A percentile compares a stretch with the other conserved stretches of the same genome.
These are phyloP conservation scores for Tetanocera ferruginea DNA, from an alignment of 2,888 invertebrate genomes.

Conservation along the genomic window DNA sequence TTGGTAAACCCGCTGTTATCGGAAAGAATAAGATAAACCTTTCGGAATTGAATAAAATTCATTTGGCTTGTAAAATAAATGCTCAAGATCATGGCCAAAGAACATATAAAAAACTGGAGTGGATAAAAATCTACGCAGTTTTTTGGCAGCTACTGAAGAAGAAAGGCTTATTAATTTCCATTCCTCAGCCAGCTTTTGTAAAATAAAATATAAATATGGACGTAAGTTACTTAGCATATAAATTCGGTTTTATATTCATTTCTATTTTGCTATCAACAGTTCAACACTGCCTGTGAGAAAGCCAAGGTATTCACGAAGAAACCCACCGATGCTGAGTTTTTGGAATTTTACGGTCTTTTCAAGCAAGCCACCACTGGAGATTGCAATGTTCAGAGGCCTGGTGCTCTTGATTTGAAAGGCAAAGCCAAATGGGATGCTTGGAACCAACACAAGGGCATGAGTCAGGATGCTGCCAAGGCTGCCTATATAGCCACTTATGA, in stretches of 20 bases:
- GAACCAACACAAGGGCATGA: constrained; percentile 84
- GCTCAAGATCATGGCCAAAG: not conserved
- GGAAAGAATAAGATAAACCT: not conserved
- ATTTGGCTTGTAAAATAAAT: not conserved
- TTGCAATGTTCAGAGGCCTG: constrained; percentile 84
- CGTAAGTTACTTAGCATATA: constrained; percentile 54
- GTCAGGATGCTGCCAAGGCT: constrained; percentile 83
- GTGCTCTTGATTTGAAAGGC: constrained; percentile 84
- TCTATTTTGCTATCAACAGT: constrained; percentile 69
- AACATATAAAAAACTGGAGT: too few relatives aligned
- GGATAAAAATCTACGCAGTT: too few relatives aligned
- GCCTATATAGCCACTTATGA: constrained; percentile 82
- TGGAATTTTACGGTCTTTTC: constrained; percentile 86
- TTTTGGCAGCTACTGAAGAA: too few relatives aligned
- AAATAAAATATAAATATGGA: constrained; percentile 47
- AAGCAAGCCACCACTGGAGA: constrained; percentile 89
- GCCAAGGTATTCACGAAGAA: constrained; percentile 81
- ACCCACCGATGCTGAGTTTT: constrained; percentile 84
- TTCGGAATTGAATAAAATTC: not conserved
- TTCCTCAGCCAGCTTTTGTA: too few relatives aligned
- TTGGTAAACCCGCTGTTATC: not conserved
- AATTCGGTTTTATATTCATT: not conserved
- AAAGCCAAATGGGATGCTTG: constrained; percentile 97
- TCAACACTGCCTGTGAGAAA: constrained; percentile 80
- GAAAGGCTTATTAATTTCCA: too few relatives aligned